Conservation (phyloP, 2,888 invertebrate species). For the Zeuzera pyrina region DNA sequence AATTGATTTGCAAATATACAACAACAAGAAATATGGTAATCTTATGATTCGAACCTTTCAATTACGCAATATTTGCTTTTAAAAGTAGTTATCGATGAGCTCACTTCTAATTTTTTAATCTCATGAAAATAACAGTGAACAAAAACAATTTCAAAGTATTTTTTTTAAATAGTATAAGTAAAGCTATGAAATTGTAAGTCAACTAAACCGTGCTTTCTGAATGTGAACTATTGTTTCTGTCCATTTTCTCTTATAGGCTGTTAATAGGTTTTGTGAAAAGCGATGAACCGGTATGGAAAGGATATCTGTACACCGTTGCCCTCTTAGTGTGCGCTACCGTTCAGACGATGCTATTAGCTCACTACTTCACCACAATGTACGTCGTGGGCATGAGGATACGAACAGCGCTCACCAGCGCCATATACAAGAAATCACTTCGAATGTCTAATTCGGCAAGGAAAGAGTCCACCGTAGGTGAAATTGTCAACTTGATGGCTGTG, state of each 20-base stretch:
- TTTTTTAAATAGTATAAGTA: too few species aligned
- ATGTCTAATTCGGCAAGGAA: conserved; percentile 87
- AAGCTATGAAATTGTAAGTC: too few species aligned
- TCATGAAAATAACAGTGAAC: too few species aligned
- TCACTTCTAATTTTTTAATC: too few species aligned
- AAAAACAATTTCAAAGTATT: too few species aligned
- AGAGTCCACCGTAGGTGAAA: conserved; percentile 91
- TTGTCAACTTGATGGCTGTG: conserved; percentile 93
- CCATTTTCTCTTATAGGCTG: conserved; percentile 76
- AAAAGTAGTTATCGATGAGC: too few species aligned
- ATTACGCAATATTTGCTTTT: too few species aligned
- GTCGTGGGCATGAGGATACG: conserved; percentile 91
- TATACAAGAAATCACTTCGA: conserved; percentile 88
- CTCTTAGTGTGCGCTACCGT: conserved; percentile 82
- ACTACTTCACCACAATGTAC: conserved; percentile 94
- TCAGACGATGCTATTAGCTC: conserved; percentile 89
- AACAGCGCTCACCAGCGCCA: conserved; percentile 90
- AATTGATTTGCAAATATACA: too few species aligned
- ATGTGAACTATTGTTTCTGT: too few species aligned
- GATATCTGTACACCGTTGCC: conserved; percentile 84
- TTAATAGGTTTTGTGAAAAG: conserved; percentile 81
- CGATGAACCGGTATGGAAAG: conserved; percentile 84
- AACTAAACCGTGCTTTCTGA: too few species aligned
- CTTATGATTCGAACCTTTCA: too few species aligned
- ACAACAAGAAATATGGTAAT: too few species aligned